A percentile compares a stretch with the other conserved stretches of the same genome.
phyloP scores from a whole-genome alignment of 2,888 invertebrate genomes.

The Oscheius sp. region DNA sequence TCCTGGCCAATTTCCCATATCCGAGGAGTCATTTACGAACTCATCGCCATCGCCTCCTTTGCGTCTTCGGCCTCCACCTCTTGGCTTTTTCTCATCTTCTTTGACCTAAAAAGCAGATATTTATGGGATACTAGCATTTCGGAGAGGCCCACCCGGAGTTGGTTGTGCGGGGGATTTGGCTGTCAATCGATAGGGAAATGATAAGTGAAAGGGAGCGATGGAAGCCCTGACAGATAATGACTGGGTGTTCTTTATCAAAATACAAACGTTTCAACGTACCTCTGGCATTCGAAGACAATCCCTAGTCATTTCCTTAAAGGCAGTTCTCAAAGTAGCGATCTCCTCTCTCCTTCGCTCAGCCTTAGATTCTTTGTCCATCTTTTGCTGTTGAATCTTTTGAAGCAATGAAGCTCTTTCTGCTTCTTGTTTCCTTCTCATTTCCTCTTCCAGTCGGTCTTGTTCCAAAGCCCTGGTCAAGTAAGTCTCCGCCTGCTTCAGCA shows the following conservation, averaged over 20 bases:
- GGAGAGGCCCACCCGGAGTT: no score
- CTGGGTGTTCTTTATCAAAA: not conserved
- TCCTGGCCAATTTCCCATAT: constrained; percentile 59
- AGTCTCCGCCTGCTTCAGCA: constrained; percentile 89
- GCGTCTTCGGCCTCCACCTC: constrained; percentile 41
- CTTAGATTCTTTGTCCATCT: constrained; percentile 43
- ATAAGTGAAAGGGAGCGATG: not conserved
- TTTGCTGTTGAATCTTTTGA: constrained; percentile 6
- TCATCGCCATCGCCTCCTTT: constrained; percentile 57
- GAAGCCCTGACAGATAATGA: not conserved
- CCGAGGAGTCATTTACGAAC: constrained; percentile 65
- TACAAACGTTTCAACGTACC: constrained; percentile 29
- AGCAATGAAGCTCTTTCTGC: constrained; percentile 17
- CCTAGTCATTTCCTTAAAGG: constrained; percentile 82
- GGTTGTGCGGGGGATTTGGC: not conserved
- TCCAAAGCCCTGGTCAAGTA: constrained; percentile 78
- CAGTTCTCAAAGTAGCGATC: constrained; percentile 73
- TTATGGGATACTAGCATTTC: no score
- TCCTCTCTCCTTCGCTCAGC: constrained; percentile 76
- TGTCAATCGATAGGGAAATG: not conserved
- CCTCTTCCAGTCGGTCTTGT: constrained; percentile 90
- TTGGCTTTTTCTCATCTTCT: constrained; percentile 42
- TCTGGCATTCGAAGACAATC: constrained; percentile 59
- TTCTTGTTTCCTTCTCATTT: constrained; percentile 73
- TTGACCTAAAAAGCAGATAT: constrained; percentile 29